Percentiles rank a stretch among this genome's conserved stretches.
These are phyloP conservation scores for Acrobasis consociella DNA, from an alignment of 2,888 invertebrate genomes.

Conservation along the genomic window DNA sequence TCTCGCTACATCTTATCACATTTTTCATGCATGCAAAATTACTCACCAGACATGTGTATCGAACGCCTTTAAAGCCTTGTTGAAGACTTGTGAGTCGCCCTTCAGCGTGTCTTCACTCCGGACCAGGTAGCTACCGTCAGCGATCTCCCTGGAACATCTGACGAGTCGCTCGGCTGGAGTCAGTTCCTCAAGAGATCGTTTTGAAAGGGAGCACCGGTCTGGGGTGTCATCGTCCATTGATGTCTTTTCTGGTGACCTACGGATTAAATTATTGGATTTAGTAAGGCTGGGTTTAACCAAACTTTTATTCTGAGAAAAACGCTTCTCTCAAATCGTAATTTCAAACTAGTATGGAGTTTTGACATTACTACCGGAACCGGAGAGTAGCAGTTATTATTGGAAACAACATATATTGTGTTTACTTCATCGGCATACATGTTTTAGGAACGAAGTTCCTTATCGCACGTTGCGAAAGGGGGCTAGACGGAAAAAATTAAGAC, in stretches of 20 bases:
- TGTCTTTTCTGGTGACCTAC: constrained; percentile 62
- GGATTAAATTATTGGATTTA: neutral
- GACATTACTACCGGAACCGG: too few relatives aligned
- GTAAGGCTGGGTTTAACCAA: too few relatives aligned
- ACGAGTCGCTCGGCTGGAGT: constrained; percentile 65
- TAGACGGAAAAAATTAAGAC: too few relatives aligned
- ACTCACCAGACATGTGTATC: constrained; percentile 68
- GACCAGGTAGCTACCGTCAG: constrained; percentile 60
- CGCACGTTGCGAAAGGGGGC: too few relatives aligned
- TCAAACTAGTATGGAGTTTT: too few relatives aligned
- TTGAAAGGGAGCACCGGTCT: constrained; percentile 62
- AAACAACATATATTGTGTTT: too few relatives aligned
- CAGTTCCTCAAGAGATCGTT: constrained; percentile 51
- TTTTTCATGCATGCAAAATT: neutral
- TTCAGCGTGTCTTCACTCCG: constrained; percentile 65
- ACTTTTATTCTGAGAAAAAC: too few relatives aligned
- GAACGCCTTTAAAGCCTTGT: constrained; percentile 61
- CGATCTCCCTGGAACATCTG: constrained; percentile 57
- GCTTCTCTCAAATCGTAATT: too few relatives aligned
- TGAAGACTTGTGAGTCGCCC: constrained; percentile 58
- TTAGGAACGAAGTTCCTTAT: too few relatives aligned
- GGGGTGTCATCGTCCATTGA: constrained; percentile 64
- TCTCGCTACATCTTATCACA: too few relatives aligned
- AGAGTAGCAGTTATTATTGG: too few relatives aligned
- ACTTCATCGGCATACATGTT: too few relatives aligned